Evolutionary conservation across 2,113 vertebrate genomes (phyloP), one percentile per base, ranked within the genome.

Genomic region (Syngnathoides biaculeatus): DNA sequence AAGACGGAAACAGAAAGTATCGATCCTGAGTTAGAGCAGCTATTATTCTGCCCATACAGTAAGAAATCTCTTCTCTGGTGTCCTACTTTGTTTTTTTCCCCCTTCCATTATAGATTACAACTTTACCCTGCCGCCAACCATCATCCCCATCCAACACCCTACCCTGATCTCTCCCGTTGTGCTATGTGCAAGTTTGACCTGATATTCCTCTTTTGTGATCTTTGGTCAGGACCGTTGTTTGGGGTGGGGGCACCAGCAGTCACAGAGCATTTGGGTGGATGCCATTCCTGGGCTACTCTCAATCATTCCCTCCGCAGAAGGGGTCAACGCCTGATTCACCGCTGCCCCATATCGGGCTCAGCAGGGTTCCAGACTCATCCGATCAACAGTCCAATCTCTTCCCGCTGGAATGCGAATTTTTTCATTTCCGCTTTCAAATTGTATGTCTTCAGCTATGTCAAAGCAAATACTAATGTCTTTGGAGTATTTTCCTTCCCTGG

Each of bases 371-470:
- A 80, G 68, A 82, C 82, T 86, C 72, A 91, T 90, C 85, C 75
- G 87, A 91, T 88, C 88, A 67, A 73, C 75, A 64, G 80, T 73
- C 82, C 83, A 79, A 87, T 84, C 86, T 88, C 48, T 88, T 82
- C 83, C 80, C 77, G 78, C 88, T 84, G 77, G 87, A 85, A 80
- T 90, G 73, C 70, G 81, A 86, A 81, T 86, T 89, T 83, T 91
- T 11, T 9, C 72, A 86, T 88, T 81, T 86, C 78, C 77, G 77
- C 84, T 83, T 89, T 87, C 84, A 90, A 88, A 82, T 83, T 83
- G 85, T 78, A 84, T 79, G 87, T 88, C 67, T 80, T 82, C 77
- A 85, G 78, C 77, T 48, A 80, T 74, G 84, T 84, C 75, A 87
- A 83, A 76, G 86, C 86, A 86, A 74, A 80, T 82, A 85, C 75